These are phyloP conservation scores for Ctenomys sociabilis DNA, from an alignment of 2,113 vertebrate genomes.

Conservation along the genomic window DNA sequence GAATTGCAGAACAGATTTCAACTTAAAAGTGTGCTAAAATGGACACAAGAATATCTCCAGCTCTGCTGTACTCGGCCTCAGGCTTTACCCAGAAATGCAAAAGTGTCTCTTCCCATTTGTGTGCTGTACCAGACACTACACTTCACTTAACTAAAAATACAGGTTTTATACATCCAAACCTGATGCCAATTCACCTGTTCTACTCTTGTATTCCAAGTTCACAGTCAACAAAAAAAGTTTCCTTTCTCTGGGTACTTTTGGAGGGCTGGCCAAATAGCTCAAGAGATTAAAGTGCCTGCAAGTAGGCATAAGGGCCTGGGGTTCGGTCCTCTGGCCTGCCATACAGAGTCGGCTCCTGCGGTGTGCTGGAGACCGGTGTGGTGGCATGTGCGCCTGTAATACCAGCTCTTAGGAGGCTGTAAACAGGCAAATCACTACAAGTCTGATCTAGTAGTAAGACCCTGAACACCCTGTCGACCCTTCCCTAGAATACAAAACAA, in stretches of 20 bases:
- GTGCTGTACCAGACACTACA: background rate
- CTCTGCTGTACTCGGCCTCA: background rate
- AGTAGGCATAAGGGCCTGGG: too few species aligned
- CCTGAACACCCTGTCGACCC: too few species aligned
- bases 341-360: too few species aligned
- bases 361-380: too few species aligned
- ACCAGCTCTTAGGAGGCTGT: too few species aligned
- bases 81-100: background rate
- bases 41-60: background rate
- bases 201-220: background rate
- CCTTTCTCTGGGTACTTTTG: background rate
- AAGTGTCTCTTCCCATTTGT: background rate
- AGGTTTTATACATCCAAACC: background rate
- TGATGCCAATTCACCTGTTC: background rate
- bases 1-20: conserved; percentile 10
- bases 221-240: background rate
- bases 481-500: too few species aligned
- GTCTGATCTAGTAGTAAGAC: too few species aligned
- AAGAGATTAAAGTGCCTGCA: too few species aligned
- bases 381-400: too few species aligned
- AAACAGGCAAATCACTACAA: too few species aligned
- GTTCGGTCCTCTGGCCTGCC: too few species aligned
- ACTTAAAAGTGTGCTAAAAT: background rate
- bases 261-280: too few species aligned
- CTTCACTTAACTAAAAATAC: background rate